These are phyloP conservation scores for Zaprionus ghesquierei DNA, from an alignment of 1,140 invertebrate species.

Conservation along the genomic window DNA sequence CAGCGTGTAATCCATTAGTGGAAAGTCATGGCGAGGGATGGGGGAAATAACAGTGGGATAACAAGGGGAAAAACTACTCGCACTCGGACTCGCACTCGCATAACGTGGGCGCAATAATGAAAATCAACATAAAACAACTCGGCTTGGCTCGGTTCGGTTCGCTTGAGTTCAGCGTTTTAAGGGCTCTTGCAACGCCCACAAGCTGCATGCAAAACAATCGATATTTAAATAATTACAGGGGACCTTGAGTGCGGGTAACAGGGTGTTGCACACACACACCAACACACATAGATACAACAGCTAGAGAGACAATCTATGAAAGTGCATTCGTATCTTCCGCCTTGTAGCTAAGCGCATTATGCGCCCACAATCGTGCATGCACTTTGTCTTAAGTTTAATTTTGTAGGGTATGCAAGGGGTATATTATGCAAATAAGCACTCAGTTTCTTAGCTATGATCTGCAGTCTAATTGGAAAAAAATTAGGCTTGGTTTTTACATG, in stretches of 20 bases:
- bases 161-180: neutral
- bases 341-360: conserved; percentile 14
- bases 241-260: conserved; percentile 43
- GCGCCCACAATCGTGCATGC: neutral
- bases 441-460: neutral
- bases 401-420: neutral
- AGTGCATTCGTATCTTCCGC: conserved; percentile 50
- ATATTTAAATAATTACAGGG: conserved; percentile 70
- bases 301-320: conserved; percentile 32
- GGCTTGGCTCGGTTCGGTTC: neutral
- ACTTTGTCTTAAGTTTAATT: neutral
- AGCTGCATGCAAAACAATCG: conserved; percentile 58
- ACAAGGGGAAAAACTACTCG: neutral
- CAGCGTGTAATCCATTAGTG: conserved; percentile 65
- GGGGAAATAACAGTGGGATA: neutral
- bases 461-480: neutral
- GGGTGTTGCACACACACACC: conserved; percentile 4
- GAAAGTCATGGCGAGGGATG: neutral
- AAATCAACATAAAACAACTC: conserved; percentile 6
- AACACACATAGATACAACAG: conserved; percentile 2
- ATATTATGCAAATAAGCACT: neutral
- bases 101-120: conserved; percentile 20
- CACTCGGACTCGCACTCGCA: neutral
- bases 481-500: no score
- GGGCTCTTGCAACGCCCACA: conserved; percentile 1